A percentile compares a stretch with the other conserved stretches of the same genome.
These are phyloP conservation scores for Echinometra lucunter DNA, from an alignment of 53 echinoderm and acorn worm species.

Conservation along the genomic window DNA sequence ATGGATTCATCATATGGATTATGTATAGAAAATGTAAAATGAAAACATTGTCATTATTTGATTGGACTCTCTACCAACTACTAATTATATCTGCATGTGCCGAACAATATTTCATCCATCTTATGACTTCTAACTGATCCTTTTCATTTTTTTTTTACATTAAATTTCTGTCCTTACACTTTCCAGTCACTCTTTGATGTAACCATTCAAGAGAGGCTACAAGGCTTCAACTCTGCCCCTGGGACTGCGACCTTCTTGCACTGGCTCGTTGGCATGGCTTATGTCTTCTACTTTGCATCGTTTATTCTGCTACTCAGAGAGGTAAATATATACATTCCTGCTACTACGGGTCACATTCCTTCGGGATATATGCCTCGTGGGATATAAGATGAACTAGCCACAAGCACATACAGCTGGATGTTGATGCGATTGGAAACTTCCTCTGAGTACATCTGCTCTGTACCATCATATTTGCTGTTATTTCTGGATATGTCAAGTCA, in stretches of 20 bases:
- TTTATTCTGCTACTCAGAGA: slow-evolving; percentile 96
- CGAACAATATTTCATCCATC: not conserved
- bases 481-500: not conserved
- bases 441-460: not conserved
- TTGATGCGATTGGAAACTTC: not conserved
- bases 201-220: slow-evolving; percentile 84
- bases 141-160: not conserved
- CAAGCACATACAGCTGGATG: not conserved
- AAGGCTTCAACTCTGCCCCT: slow-evolving; percentile 94
- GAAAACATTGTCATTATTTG: not conserved
- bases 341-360: not conserved
- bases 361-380: not conserved
- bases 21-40: not conserved
- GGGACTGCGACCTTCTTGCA: slow-evolving; percentile 99
- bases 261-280: slow-evolving; percentile 99
- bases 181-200: slow-evolving; percentile 93
- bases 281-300: slow-evolving; percentile 98
- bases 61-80: not conserved
- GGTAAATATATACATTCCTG: slow-evolving; percentile 64
- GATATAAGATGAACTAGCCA: not conserved
- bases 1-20: not conserved
- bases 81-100: too few relatives aligned
- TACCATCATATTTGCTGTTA: not conserved
- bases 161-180: not conserved
- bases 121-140: not conserved